These are phyloP conservation scores for Zaprionus africanus DNA, from an alignment of 1,140 invertebrate genomes.

Conservation along the genomic window DNA sequence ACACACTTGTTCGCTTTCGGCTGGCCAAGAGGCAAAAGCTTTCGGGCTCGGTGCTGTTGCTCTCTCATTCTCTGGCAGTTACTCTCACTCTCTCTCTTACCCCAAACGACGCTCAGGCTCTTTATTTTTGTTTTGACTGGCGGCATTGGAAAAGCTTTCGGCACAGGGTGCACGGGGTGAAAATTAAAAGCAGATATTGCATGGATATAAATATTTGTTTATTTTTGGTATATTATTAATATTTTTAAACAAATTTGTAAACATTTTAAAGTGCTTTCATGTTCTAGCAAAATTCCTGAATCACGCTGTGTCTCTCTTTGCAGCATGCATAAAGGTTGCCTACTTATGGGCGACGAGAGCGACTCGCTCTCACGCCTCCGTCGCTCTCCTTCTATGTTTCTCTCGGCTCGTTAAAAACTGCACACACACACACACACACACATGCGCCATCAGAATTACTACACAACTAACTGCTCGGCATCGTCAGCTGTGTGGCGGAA, in stretches of 20 bases:
- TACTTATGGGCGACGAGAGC: constrained; percentile 14
- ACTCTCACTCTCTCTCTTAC: constrained; percentile 16
- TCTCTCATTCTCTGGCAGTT: constrained; percentile 4
- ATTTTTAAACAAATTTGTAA: background rate
- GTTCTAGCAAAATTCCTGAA: background rate
- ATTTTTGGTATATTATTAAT: background rate
- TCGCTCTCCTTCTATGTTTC: constrained; percentile 9
- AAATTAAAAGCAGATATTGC: background rate
- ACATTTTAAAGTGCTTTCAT: background rate
- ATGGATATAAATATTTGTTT: background rate
- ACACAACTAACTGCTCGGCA: constrained; percentile 10
- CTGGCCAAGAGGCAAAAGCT: constrained; percentile 56
- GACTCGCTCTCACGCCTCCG: background rate
- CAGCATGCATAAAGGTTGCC: constrained; percentile 18
- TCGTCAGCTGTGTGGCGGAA: constrained; percentile 49
- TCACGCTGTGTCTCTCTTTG: constrained; percentile 19
- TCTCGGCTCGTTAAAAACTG: constrained; percentile 21
- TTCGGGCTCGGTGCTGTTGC: constrained; percentile 23
- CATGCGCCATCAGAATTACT: constrained; percentile 14
- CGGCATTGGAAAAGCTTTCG: constrained; percentile 43
- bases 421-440: background rate
- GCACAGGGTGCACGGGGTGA: constrained; percentile 18
- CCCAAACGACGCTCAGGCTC: constrained; percentile 13
- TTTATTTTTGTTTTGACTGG: constrained; percentile 48
- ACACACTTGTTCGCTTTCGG: constrained; percentile 83